Base-by-base conservation (phyloP, 2,888 invertebrate genomes). In the Drosophila seclusa region DNA sequence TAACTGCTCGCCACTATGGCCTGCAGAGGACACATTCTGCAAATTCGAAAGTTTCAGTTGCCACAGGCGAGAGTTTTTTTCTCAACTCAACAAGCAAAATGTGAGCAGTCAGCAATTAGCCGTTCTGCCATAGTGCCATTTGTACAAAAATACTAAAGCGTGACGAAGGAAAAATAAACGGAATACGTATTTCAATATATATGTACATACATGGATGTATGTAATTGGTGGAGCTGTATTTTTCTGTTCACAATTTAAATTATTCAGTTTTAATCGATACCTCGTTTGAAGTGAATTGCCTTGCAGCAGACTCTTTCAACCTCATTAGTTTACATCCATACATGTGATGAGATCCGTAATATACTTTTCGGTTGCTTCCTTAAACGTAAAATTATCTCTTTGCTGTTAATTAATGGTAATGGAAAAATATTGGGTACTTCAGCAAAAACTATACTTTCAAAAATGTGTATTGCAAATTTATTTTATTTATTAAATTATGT, bases 101-200 rank as follows among this genome's bases (percentile, higher is more conserved):
- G 81, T 72, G 78, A 78, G 67, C 38, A 78, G 68, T 81, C 78
- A 72, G 87, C 89, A 84, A 84, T 84, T 83, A 83, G 89, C 82
- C 75, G 60, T 65, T 68, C 82, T 67, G 71, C 64, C 53, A 31
- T 42, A 18, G 16, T 18, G 49, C 36, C 57, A 64, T 48, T 72
- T 63, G 32, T 32, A 7, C 13, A 24, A 42, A 50, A 70, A 59
- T 48, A 38, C 68, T n/a, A 48, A 54, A 49, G 34, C 48, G 45
- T 31, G 4, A 29, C 27, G 24, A 16, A 21, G 18, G 6, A 24
- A 21, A 18, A 36, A 24, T 24, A 52, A 21, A 32, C 52, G 8
- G 24, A 45, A 32, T 13, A 31, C 24, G 36, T 18, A 18, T 49
- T 27, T 18, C 4, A n/a, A n/a, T n/a, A n/a, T n/a, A n/a, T 18